Conservation (phyloP, 2,888 invertebrate species). For the Noctua pronuba region DNA sequence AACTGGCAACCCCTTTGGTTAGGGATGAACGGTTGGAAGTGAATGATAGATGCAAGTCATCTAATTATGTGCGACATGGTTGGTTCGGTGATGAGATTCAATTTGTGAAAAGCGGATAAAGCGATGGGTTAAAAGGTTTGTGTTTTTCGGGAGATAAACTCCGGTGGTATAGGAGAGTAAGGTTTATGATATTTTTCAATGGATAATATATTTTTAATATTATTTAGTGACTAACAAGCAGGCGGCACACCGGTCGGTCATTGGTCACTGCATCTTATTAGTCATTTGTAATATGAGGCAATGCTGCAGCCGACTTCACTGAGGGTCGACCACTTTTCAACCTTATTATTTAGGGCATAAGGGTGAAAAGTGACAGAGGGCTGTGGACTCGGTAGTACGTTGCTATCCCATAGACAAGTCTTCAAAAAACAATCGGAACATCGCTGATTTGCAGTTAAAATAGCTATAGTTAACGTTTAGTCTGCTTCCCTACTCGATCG, state of each 20-base stretch:
- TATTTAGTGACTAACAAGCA: neutral
- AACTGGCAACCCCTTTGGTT: slow-evolving; percentile 54
- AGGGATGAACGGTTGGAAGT: slow-evolving; percentile 63
- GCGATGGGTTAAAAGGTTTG: slow-evolving; percentile 26
- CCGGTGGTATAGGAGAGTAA: slow-evolving; percentile 2
- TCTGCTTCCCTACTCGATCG: neutral
- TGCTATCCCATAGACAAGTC: neutral
- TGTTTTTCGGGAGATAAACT: slow-evolving; percentile 39
- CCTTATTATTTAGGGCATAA: too few relatives aligned
- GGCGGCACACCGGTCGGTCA: neutral
- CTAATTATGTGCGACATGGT: slow-evolving; percentile 66
- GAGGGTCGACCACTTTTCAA: too few relatives aligned
- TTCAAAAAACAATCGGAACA: neutral
- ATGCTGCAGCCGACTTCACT: neutral
- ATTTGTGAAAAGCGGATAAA: slow-evolving; percentile 58
- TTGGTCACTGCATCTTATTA: neutral
- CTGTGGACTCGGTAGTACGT: neutral
- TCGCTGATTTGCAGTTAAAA: neutral
- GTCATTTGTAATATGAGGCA: neutral
- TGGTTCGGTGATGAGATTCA: slow-evolving; percentile 49
- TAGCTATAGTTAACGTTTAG: neutral
- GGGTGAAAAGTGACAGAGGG: too few relatives aligned
- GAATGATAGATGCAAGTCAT: slow-evolving; percentile 67
- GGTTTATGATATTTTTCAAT: slow-evolving; percentile 25
- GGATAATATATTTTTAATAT: neutral